Conservation (phyloP, 1,140 invertebrate species). For the Leptinotarsa undecemlineata region DNA sequence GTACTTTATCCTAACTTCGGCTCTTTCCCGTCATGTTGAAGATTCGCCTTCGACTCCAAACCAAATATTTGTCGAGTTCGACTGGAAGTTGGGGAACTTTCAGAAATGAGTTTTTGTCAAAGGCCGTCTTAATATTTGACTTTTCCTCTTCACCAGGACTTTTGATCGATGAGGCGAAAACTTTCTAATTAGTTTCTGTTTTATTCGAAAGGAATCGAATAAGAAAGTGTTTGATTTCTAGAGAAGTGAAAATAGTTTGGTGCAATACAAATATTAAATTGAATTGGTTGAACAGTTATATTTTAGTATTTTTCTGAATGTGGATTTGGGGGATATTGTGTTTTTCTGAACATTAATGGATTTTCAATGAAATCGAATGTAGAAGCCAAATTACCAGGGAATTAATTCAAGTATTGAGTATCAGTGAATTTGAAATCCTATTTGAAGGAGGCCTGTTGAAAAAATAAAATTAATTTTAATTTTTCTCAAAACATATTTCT, state of each 20-base stretch:
- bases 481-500: too few species aligned
- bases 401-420: too few species aligned
- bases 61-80: conserved; percentile 39
- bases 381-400: too few species aligned
- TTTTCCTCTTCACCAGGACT: conserved; percentile 28
- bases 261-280: too few species aligned
- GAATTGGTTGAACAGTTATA: too few species aligned
- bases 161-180: conserved; percentile 35
- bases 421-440: too few species aligned
- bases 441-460: too few species aligned
- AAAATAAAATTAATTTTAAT: too few species aligned
- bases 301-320: too few species aligned
- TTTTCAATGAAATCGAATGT: too few species aligned
- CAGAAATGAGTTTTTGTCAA: conserved; percentile 38
- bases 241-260: not conserved
- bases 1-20: conserved; percentile 30
- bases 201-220: not conserved
- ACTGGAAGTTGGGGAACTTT: conserved; percentile 32
- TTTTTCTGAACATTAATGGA: too few species aligned
- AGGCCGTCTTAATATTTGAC: conserved; percentile 27
- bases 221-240: not conserved
- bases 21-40: conserved; percentile 10
- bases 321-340: too few species aligned
- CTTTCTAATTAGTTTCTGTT: conserved; percentile 33
- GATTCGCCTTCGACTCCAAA: conserved; percentile 16